Conservation (phyloP, 2,113 vertebrate genomes). For the Lathamus discolor region DNA sequence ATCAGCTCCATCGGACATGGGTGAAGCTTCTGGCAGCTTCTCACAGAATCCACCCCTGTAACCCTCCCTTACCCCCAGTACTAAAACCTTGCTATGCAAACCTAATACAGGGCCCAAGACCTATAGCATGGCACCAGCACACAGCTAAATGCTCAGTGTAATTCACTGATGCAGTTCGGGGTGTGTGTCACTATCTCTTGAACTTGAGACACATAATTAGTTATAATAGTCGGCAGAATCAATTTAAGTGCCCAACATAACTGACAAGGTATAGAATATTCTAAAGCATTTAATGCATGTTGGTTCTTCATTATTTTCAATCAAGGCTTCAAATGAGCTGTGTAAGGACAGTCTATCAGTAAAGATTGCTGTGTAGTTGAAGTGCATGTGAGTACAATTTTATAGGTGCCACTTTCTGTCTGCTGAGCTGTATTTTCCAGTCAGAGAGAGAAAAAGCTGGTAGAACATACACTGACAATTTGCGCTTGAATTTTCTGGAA, state of each 20-base stretch:
- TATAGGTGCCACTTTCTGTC: not conserved
- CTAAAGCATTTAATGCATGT: not conserved
- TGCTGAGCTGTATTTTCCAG: not conserved
- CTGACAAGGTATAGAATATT: not conserved
- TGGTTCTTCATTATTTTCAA: constrained; percentile 3
- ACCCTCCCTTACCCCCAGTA: not conserved
- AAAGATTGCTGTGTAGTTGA: not conserved
- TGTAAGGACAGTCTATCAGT: not conserved
- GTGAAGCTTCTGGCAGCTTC: not conserved
- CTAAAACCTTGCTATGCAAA: not conserved
- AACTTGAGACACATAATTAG: not conserved
- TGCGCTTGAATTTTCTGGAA: constrained; percentile 14
- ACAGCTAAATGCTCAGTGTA: not conserved
- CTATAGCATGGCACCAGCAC: not conserved
- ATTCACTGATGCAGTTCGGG: accelerated
- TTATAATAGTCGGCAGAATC: not conserved
- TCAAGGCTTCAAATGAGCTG: constrained; percentile 22
- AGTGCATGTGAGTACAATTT: not conserved
- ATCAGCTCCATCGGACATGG: not conserved
- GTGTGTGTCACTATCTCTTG: not conserved
- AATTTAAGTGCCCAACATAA: not conserved
- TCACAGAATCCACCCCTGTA: not conserved
- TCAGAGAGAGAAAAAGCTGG: not conserved
- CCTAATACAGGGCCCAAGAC: not conserved
- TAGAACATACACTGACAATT: not conserved